phyloP scores from a whole-genome alignment of 2,797 vertebrate genomes.

The Lithobates pipiens region DNA sequence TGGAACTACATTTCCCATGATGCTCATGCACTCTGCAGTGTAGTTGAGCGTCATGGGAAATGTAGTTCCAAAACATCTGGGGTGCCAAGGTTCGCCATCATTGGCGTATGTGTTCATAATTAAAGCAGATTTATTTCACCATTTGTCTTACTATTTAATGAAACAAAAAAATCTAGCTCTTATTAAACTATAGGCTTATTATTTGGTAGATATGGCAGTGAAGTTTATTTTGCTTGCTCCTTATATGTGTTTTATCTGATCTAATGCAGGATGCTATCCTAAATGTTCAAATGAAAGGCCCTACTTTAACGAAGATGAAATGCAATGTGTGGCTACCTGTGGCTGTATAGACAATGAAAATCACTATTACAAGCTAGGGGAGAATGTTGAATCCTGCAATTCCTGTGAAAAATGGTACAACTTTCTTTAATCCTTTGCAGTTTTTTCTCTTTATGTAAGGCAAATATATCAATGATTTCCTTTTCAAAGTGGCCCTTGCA shows the following conservation, averaged over 20 bases:
- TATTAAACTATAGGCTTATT: not conserved
- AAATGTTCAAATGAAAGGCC: constrained; percentile 81
- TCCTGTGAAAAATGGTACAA: constrained; percentile 41
- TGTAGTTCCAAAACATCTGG: too few relatives aligned
- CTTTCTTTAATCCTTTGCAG: not conserved
- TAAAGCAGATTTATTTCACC: too few relatives aligned
- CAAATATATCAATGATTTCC: too few relatives aligned
- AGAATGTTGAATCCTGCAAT: constrained; percentile 39
- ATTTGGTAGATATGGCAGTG: not conserved
- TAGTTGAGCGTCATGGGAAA: too few relatives aligned
- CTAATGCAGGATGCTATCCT: constrained; percentile 88
- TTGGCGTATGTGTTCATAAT: too few relatives aligned
- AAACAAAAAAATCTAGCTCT: too few relatives aligned
- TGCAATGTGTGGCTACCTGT: constrained; percentile 78
- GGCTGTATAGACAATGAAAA: constrained; percentile 78
- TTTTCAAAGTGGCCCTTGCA: too few relatives aligned
- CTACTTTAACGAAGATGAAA: constrained; percentile 87
- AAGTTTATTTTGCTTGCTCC: not conserved
- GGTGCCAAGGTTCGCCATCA: too few relatives aligned
- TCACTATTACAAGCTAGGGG: constrained; percentile 75
- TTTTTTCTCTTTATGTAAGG: too few relatives aligned
- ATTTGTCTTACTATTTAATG: too few relatives aligned
- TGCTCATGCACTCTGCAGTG: too few relatives aligned
- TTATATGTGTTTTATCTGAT: not conserved
- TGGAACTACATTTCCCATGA: too few relatives aligned